Evolutionary conservation across 1,140 invertebrate species (phyloP).

Genomic region (Cephus cinctus): DNA sequence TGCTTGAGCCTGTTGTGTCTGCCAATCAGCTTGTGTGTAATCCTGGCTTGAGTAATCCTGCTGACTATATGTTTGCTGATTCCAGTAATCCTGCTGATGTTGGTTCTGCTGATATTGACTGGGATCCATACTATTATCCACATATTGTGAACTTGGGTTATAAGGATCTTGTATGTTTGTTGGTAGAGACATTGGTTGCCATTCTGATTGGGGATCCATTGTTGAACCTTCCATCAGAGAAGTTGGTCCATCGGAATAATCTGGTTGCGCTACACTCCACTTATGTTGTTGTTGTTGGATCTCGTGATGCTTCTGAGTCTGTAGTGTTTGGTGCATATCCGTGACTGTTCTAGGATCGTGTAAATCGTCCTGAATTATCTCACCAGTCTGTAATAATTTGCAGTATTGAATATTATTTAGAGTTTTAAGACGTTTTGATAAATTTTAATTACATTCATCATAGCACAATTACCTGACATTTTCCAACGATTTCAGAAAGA

Average conservation of each 20-base stretch:
- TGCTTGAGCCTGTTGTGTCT: constrained; percentile 25
- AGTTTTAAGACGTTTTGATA: neutral
- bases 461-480: constrained; percentile 32
- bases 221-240: constrained; percentile 37
- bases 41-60: constrained; percentile 34
- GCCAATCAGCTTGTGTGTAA: constrained; percentile 33
- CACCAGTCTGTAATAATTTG: constrained; percentile 28
- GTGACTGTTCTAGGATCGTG: constrained; percentile 10
- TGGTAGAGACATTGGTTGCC: constrained; percentile 42
- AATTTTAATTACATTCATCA: neutral
- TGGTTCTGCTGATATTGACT: constrained; percentile 37
- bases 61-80: constrained; percentile 45
- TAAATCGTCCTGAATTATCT: constrained; percentile 34
- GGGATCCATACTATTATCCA: constrained; percentile 24
- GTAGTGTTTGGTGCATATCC: constrained; percentile 14
- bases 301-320: constrained; percentile 22
- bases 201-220: constrained; percentile 31
- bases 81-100: constrained; percentile 51
- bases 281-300: constrained; percentile 28
- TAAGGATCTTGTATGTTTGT: constrained; percentile 33
- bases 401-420: neutral
- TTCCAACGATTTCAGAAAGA: constrained; percentile 40
- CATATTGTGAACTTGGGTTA: constrained; percentile 30
- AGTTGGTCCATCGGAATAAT: constrained; percentile 30
- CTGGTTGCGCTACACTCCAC: constrained; percentile 26